Evolutionary conservation across 1,140 invertebrate species (phyloP).

Genomic region (Calosoma granatense): DNA sequence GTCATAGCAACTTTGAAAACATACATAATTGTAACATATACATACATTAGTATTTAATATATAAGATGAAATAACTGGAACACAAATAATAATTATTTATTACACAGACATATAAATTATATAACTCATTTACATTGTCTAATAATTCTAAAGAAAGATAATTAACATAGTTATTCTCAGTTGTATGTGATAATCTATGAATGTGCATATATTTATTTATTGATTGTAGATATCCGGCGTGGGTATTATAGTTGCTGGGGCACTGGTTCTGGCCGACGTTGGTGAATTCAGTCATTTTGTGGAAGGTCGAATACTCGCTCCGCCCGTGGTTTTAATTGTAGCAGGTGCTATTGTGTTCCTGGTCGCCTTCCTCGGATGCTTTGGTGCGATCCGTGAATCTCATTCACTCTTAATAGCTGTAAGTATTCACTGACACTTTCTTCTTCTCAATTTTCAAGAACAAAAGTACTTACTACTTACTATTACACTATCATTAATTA

Average conservation of each 20-base stretch:
- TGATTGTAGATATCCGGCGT: conserved; percentile 48
- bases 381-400: conserved; percentile 61
- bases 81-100: background rate
- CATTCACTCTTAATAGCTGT: conserved; percentile 55
- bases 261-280: conserved; percentile 44
- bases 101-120: background rate
- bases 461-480: background rate
- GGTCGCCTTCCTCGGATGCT: conserved; percentile 62
- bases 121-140: background rate
- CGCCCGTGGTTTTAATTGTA: conserved; percentile 54
- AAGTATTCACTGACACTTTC: no score
- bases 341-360: conserved; percentile 55
- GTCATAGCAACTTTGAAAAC: background rate
- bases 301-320: conserved; percentile 44
- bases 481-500: background rate
- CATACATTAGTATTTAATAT: background rate
- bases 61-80: conserved; percentile 5
- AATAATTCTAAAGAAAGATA: background rate
- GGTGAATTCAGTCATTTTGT: conserved; percentile 46
- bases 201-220: conserved; percentile 7
- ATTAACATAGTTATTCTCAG: conserved; percentile 7
- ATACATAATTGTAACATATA: conserved; percentile 8
- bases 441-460: background rate
- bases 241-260: conserved; percentile 47
- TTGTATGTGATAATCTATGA: conserved; percentile 2